Percentiles rank a stretch among this genome's conserved stretches.
phyloP scores from a whole-genome alignment of 1,140 invertebrate genomes.

The Nylanderia fulva region DNA sequence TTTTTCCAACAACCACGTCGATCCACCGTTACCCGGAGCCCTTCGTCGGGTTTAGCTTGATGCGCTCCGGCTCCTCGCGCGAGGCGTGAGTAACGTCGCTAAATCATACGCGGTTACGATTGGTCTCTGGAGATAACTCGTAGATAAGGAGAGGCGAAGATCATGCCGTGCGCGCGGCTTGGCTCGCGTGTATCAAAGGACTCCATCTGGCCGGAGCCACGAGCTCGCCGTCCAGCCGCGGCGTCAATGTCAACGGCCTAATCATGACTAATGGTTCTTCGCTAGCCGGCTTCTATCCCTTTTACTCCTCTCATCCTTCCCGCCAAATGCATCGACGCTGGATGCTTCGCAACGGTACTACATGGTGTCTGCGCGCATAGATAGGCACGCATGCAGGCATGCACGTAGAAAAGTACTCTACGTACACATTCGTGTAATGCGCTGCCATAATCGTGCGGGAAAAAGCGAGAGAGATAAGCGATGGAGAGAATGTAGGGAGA shows the following conservation, averaged over 20 bases:
- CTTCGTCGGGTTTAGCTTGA: not conserved
- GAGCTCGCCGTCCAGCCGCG: conserved; percentile 69
- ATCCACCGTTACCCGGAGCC: not conserved
- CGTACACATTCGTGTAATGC: conserved; percentile 68
- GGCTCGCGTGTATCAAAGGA: conserved; percentile 75
- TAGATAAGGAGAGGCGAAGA: conserved; percentile 65
- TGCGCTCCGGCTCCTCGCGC: conserved; percentile 54
- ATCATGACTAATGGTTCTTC: conserved; percentile 80
- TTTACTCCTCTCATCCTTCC: not conserved
- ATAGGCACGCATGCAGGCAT: not conserved
- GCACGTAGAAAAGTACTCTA: conserved; percentile 19
- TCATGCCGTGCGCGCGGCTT: conserved; percentile 63
- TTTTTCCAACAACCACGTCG: conserved; percentile 3
- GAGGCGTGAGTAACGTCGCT: conserved; percentile 67
- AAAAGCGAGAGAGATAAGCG: conserved; percentile 52
- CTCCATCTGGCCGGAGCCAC: conserved; percentile 73
- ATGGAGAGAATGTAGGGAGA: not conserved
- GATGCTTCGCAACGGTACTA: conserved; percentile 30
- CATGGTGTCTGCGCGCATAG: not conserved
- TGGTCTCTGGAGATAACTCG: conserved; percentile 58
- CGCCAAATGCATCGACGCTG: conserved; percentile 41
- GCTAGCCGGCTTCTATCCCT: conserved; percentile 16
- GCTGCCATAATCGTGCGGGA: conserved; percentile 68
- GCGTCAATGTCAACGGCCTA: conserved; percentile 79
- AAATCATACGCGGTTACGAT: conserved; percentile 71